phyloP scores from a whole-genome alignment of 2,797 vertebrate genomes.

The Sebastes minor region DNA sequence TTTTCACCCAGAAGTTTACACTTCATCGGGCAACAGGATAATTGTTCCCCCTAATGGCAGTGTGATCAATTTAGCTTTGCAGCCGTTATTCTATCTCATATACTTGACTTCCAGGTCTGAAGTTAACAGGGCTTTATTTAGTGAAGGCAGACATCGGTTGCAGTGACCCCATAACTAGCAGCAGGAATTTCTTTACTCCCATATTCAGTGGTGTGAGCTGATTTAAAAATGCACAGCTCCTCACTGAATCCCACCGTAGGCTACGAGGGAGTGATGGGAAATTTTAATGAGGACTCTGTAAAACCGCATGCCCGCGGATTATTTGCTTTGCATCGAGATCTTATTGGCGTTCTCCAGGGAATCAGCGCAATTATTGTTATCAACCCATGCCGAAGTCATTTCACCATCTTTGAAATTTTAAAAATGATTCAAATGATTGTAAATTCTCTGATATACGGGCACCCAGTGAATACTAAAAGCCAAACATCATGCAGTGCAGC shows the following conservation, averaged over 20 bases:
- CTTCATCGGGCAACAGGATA: slow-evolving; percentile 62
- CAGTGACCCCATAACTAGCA: slow-evolving; percentile 51
- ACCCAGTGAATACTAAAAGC: slow-evolving; percentile 22
- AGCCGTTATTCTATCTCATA: slow-evolving; percentile 40
- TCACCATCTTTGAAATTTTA: slow-evolving; percentile 32
- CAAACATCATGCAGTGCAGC: not conserved
- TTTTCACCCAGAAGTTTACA: slow-evolving; percentile 54
- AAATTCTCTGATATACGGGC: slow-evolving; percentile 8
- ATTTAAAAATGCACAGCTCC: slow-evolving; percentile 60
- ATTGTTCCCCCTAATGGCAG: slow-evolving; percentile 58
- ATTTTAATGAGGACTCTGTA: slow-evolving; percentile 65
- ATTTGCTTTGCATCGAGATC: slow-evolving; percentile 48
- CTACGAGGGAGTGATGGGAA: slow-evolving; percentile 50
- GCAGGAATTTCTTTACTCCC: slow-evolving; percentile 38
- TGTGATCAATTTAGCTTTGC: slow-evolving; percentile 53
- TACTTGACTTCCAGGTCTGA: slow-evolving; percentile 38
- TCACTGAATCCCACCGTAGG: slow-evolving; percentile 53
- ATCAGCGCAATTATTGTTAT: slow-evolving; percentile 50
- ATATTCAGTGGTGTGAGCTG: slow-evolving; percentile 40
- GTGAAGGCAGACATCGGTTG: slow-evolving; percentile 21
- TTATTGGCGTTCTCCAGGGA: slow-evolving; percentile 32
- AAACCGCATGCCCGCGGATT: slow-evolving; percentile 42
- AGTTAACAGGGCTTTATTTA: slow-evolving; percentile 49
- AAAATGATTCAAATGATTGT: slow-evolving; percentile 25
- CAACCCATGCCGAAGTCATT: slow-evolving; percentile 17